Evolutionary conservation across 2,888 invertebrate genomes (phyloP).

Genomic region (Eupithecia vulgata): DNA sequence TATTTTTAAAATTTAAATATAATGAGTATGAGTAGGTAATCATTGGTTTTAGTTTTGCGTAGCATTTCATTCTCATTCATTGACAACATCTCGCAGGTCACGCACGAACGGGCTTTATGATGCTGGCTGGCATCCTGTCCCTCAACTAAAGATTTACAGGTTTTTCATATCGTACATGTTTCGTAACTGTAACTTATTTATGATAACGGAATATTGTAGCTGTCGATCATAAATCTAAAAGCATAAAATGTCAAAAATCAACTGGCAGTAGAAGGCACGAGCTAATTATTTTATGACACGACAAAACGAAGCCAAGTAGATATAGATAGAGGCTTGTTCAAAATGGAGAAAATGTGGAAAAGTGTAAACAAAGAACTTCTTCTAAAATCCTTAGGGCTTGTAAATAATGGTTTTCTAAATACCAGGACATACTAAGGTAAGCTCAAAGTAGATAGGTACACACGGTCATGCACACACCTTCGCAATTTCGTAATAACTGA

Average conservation of each 20-base stretch:
- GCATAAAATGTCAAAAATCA: neutral
- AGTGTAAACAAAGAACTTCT: neutral
- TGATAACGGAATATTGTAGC: neutral
- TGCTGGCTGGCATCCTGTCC: neutral
- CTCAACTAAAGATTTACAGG: neutral
- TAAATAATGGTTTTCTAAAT: neutral
- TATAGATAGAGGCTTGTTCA: too few relatives aligned
- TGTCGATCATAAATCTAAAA: neutral
- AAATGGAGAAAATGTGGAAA: neutral
- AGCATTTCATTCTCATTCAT: neutral
- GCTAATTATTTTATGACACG: neutral
- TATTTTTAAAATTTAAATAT: neutral
- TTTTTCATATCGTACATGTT: neutral
- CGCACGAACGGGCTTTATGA: neutral
- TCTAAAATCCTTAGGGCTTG: too few relatives aligned
- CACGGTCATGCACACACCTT: constrained; percentile 14
- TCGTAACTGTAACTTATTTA: neutral
- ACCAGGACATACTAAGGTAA: neutral
- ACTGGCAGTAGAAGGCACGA: neutral
- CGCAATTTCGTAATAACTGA: constrained; percentile 38
- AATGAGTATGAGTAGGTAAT: neutral
- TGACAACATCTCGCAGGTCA: neutral
- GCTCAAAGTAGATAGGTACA: neutral
- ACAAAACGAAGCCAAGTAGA: neutral
- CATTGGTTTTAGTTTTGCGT: neutral